A percentile compares a stretch with the other conserved stretches of the same genome.
phyloP scores from a whole-genome alignment of 2,113 vertebrate species.

The Scytalopus superciliaris region DNA sequence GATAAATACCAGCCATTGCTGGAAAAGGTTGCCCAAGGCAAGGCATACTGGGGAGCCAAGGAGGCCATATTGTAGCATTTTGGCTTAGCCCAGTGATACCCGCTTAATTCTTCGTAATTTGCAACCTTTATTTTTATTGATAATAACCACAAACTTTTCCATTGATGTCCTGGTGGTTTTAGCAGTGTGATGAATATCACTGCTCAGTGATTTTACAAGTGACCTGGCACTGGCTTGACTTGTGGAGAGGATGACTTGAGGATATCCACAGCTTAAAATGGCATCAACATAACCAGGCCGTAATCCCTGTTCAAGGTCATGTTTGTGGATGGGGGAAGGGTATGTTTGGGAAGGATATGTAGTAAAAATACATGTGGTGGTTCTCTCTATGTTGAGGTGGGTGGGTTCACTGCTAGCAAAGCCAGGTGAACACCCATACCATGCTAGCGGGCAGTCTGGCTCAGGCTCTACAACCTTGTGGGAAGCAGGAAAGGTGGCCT shows the following conservation, averaged over 20 bases:
- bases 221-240: background rate
- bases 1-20: conserved; percentile 46
- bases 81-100: background rate
- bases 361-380: background rate
- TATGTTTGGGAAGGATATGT: background rate
- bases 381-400: fast-evolving
- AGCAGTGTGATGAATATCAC: background rate
- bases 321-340: background rate
- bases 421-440: fast-evolving
- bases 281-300: background rate
- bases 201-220: background rate
- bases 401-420: background rate
- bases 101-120: background rate
- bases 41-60: background rate
- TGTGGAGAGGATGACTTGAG: background rate
- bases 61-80: background rate
- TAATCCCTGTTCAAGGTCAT: fast-evolving
- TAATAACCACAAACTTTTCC: background rate
- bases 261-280: background rate
- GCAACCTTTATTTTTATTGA: background rate
- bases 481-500: background rate
- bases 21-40: conserved; percentile 15
- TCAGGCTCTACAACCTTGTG: fast-evolving
- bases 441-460: background rate
- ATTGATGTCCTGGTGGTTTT: background rate